A percentile compares a stretch with the other conserved stretches of the same genome.
Conservation (phyloP, 1,140 invertebrate species). For the Lithobius niger region DNA sequence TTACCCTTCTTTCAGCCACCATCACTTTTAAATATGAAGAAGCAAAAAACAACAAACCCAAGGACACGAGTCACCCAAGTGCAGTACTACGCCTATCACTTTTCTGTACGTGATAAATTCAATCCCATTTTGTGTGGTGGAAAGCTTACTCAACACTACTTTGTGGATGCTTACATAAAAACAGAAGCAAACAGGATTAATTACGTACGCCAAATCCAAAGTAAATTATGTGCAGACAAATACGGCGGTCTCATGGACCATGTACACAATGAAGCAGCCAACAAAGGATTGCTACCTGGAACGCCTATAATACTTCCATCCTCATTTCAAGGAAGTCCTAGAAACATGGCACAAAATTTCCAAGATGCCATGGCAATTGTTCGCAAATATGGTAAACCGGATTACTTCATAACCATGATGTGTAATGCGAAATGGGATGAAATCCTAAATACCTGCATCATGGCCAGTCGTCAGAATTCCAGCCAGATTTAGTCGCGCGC, state of each 20-base stretch:
- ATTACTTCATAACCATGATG: constrained; percentile 28
- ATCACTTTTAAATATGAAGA: too few species aligned
- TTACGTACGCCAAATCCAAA: constrained; percentile 33
- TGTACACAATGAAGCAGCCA: constrained; percentile 7
- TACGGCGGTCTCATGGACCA: constrained; percentile 33
- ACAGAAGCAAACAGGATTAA: constrained; percentile 33
- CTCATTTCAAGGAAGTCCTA: constrained; percentile 27
- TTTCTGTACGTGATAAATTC: constrained; percentile 7
- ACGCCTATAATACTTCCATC: constrained; percentile 30
- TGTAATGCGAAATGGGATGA: constrained; percentile 38
- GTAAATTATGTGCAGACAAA: constrained; percentile 32
- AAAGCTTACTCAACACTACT: constrained; percentile 27
- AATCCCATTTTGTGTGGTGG: constrained; percentile 16
- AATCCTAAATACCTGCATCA: constrained; percentile 24
- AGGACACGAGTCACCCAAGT: too few species aligned
- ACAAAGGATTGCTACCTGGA: constrained; percentile 18
- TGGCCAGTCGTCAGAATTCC: constrained; percentile 22
- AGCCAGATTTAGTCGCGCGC: constrained; percentile 29
- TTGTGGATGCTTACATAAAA: constrained; percentile 38
- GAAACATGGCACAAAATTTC: constrained; percentile 29
- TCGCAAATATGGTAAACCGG: too few species aligned
- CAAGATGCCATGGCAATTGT: constrained; percentile 33
- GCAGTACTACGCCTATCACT: background rate
- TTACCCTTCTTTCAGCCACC: too few species aligned
- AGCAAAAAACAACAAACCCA: too few species aligned